Evolutionary conservation across 2,113 vertebrate species (phyloP).

Genomic region (Ceyx cyanopectus): DNA sequence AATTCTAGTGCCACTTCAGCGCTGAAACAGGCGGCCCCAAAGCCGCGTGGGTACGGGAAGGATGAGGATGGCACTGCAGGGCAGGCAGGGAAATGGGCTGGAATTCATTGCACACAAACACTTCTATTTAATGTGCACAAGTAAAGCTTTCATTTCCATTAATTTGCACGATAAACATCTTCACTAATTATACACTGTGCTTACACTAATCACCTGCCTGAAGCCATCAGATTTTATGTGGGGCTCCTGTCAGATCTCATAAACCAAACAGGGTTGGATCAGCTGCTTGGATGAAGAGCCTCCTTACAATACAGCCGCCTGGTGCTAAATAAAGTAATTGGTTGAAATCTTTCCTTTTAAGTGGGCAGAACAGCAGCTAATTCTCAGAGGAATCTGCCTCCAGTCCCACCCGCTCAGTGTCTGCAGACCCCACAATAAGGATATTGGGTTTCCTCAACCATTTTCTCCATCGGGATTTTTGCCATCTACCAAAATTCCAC

Average conservation of each 20-base stretch:
- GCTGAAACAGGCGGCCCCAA: background rate
- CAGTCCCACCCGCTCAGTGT: accelerated
- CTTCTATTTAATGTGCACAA: background rate
- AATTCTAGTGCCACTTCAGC: background rate
- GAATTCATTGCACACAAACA: background rate
- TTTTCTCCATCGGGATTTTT: background rate
- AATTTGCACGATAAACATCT: conserved; percentile 11
- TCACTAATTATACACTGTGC: background rate
- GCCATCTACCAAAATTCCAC: background rate
- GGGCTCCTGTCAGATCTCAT: background rate
- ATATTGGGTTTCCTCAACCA: accelerated
- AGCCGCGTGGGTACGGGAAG: background rate
- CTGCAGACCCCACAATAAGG: background rate
- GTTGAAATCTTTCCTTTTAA: background rate
- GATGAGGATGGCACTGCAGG: background rate
- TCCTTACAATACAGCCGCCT: background rate
- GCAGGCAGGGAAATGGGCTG: background rate
- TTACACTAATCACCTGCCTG: conserved; percentile 40
- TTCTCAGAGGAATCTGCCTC: background rate
- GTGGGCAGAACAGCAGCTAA: background rate
- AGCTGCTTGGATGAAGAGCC: background rate
- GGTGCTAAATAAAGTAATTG: accelerated
- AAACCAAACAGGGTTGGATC: background rate
- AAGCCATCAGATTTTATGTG: background rate
- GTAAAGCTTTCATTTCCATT: background rate